Evolutionary conservation across 1,140 invertebrate species (phyloP), one percentile per base, ranked within the genome.

Genomic region (Drosophila tsacasi): DNA sequence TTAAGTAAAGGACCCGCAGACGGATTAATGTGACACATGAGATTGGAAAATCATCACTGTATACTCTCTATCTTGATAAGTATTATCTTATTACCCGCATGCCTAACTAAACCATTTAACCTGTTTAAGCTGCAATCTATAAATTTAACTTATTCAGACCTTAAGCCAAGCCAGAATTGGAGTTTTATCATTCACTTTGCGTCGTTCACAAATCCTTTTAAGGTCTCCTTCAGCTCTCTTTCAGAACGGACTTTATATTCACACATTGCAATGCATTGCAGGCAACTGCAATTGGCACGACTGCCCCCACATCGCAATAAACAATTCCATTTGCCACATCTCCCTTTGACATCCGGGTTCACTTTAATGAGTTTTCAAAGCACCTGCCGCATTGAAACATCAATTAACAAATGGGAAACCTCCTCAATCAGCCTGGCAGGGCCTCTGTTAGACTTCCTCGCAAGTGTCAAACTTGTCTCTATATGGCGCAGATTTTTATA

Each of bases 291-390:
- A 23, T 15, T 42, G 17, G 12, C 7, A 19, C 10, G 10, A 2
- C 21, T 47, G 35, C 49, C 42, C 15, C n/a, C 12, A 46, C 76
- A 54, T 50, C 44, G 40, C 44, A 64, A 71, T 57, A 64, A 81
- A 64, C 58, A 57, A 79, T 83, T 83, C 40, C 35, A 58, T 58
- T 65, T 69, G 58, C 10, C 27, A 37, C n/a, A 42, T 35, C 52
- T 37, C 46, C 54, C 47, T 49, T 50, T 76, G 42, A 25, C 69
- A 58, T 63, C 68, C 27, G 37, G 30, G n/a, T 23, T 37, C 40
- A 15, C 25, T 44, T 75, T 69, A 37, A 47, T 25, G 12, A 32
- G 52, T 68, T 60, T 79, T 37, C 8, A 13, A 21, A 9, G 19
- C 30, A 35, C 35, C 39, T 49, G 2, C 10, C n/a, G 17, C 35